phyloP scores from a whole-genome alignment of 1,140 invertebrate species.

The Sinella curviseta region DNA sequence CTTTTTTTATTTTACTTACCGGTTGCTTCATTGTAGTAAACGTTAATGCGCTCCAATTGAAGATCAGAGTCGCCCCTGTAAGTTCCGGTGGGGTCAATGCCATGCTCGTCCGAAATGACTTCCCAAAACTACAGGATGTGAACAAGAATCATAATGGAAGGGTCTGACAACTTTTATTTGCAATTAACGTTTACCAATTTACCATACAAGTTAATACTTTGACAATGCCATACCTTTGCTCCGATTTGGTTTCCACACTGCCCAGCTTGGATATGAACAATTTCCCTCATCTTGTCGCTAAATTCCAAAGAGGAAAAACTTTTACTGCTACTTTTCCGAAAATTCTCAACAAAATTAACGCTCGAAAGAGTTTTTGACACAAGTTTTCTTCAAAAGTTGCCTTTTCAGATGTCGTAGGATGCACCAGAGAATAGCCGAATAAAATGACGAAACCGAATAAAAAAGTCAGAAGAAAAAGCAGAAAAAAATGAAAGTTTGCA shows the following conservation, averaged over 20 bases:
- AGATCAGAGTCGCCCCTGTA: slow-evolving; percentile 83
- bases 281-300: not conserved
- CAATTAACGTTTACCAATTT: not conserved
- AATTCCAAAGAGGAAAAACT: slow-evolving; percentile 13
- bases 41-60: slow-evolving; percentile 85
- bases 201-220: too few relatives aligned
- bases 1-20: slow-evolving; percentile 51
- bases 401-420: too few relatives aligned
- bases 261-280: not conserved
- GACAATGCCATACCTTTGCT: not conserved
- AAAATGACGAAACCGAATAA: too few relatives aligned
- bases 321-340: too few relatives aligned
- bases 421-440: too few relatives aligned
- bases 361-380: too few relatives aligned
- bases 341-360: too few relatives aligned
- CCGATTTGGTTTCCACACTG: too few relatives aligned
- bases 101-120: too few relatives aligned
- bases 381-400: too few relatives aligned
- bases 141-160: not conserved
- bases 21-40: slow-evolving; percentile 88
- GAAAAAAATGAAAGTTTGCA: too few relatives aligned
- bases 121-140: slow-evolving; percentile 60
- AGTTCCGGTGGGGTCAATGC: slow-evolving; percentile 84
- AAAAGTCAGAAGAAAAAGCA: too few relatives aligned
- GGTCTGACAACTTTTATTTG: not conserved